These are phyloP conservation scores for Ophiodon elongatus DNA, from an alignment of 2,113 vertebrate species.

Conservation along the genomic window DNA sequence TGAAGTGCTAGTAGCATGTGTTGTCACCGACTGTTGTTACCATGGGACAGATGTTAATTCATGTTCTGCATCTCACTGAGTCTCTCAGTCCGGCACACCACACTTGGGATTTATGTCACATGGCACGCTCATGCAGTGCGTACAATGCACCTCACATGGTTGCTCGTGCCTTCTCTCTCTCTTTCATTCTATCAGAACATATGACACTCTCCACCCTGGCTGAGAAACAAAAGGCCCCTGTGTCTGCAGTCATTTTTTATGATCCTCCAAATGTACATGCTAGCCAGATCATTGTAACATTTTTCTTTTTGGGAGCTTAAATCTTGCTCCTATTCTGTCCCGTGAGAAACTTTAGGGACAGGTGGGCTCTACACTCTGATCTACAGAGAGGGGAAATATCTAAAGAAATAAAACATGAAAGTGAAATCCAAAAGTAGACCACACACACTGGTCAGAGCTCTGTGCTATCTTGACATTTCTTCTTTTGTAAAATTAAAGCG, in stretches of 20 bases:
- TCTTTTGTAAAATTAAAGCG: constrained; percentile 31
- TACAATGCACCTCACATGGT: constrained; percentile 60
- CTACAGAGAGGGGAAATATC: background rate
- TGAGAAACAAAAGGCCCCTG: constrained; percentile 55
- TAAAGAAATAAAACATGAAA: constrained; percentile 31
- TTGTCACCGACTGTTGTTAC: constrained; percentile 25
- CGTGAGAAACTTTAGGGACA: constrained; percentile 6
- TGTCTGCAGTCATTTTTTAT: constrained; percentile 34
- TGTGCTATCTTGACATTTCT: constrained; percentile 21
- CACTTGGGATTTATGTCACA: constrained; percentile 76
- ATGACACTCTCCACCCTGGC: constrained; percentile 50
- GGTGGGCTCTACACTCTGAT: background rate
- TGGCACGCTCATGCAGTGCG: constrained; percentile 42
- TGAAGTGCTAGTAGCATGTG: constrained; percentile 39
- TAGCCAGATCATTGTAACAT: background rate
- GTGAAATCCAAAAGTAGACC: constrained; percentile 11
- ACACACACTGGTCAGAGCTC: background rate
- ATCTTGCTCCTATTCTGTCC: constrained; percentile 1
- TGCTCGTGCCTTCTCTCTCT: constrained; percentile 18
- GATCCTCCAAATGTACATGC: constrained; percentile 37
- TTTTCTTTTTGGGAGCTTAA: background rate
- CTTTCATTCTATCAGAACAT: constrained; percentile 49
- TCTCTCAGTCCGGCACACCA: constrained; percentile 43
- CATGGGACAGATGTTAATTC: constrained; percentile 55
- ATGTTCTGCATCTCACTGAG: constrained; percentile 28